phyloP scores from a whole-genome alignment of 2,113 vertebrate genomes.

The Toxotes chatareus region DNA sequence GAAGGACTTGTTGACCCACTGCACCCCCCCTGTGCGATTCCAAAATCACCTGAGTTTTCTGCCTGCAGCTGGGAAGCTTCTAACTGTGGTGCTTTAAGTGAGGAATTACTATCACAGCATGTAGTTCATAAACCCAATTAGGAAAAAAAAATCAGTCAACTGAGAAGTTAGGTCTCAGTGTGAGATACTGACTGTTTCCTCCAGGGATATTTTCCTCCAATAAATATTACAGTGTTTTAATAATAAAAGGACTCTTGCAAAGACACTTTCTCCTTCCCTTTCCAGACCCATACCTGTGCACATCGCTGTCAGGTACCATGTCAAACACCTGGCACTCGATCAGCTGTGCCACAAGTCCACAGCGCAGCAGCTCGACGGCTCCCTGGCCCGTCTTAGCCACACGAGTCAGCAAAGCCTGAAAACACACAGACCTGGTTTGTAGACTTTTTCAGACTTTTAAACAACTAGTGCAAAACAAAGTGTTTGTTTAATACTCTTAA shows the following conservation, averaged over 20 bases:
- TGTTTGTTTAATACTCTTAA: background rate
- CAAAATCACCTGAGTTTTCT: no score
- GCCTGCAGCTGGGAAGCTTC: background rate
- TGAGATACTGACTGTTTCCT: background rate
- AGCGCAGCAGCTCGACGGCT: conserved; percentile 91
- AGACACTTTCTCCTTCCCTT: background rate
- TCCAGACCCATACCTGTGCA: conserved; percentile 86
- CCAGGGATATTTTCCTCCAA: background rate
- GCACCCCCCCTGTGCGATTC: no score
- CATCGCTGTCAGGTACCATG: conserved; percentile 93
- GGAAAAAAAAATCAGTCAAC: no score
- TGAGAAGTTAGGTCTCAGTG: no score
- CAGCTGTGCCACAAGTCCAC: conserved; percentile 91
- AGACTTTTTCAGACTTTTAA: background rate
- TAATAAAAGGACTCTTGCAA: background rate
- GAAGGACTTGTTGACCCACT: no score
- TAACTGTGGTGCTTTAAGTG: background rate
- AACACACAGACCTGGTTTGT: background rate
- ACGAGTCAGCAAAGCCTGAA: conserved; percentile 93
- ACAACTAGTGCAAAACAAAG: background rate
- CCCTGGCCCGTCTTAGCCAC: conserved; percentile 94
- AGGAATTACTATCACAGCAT: background rate
- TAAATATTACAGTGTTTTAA: background rate
- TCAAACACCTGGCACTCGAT: conserved; percentile 96
- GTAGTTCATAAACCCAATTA: no score